Evolutionary conservation across 64 coral and sea anemone genomes (phyloP).

Genomic region (Montipora cactus): DNA sequence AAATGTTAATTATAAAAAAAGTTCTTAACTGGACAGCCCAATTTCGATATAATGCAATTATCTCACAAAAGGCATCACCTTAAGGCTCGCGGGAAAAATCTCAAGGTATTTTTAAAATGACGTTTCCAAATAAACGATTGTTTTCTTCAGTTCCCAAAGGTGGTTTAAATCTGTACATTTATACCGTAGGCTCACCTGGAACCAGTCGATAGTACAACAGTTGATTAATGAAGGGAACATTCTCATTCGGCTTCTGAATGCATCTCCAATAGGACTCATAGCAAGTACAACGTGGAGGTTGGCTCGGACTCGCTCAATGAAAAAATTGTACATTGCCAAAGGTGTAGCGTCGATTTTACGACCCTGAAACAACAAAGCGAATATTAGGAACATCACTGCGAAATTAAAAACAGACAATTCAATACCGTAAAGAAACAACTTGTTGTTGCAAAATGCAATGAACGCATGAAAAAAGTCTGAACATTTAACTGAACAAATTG

Average conservation of each 20-base stretch:
- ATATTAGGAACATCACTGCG: background rate
- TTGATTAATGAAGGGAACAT: constrained; percentile 99
- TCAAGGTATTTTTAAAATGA: no score
- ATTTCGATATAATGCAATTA: no score
- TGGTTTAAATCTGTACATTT: background rate
- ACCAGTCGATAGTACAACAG: constrained; percentile 99
- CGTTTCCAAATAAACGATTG: no score
- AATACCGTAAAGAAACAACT: background rate
- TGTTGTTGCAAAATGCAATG: background rate
- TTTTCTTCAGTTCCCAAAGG: background rate
- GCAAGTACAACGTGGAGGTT: constrained; percentile 96
- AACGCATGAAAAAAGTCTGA: no score
- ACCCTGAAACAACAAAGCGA: constrained; percentile 66
- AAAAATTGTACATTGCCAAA: constrained; percentile 98
- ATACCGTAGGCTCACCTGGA: constrained; percentile 74
- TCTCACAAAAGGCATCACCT: no score
- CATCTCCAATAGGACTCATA: constrained; percentile 98
- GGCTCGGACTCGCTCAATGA: constrained; percentile 93
- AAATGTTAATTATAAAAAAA: no score
- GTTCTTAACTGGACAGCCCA: no score
- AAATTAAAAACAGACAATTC: no score
- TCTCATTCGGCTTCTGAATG: constrained; percentile 94
- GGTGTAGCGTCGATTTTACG: constrained; percentile 98
- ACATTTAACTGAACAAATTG: constrained; percentile 79
- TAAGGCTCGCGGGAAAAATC: no score